Conservation (phyloP, 2,797 vertebrate species). For the Rhinophrynus dorsalis region DNA sequence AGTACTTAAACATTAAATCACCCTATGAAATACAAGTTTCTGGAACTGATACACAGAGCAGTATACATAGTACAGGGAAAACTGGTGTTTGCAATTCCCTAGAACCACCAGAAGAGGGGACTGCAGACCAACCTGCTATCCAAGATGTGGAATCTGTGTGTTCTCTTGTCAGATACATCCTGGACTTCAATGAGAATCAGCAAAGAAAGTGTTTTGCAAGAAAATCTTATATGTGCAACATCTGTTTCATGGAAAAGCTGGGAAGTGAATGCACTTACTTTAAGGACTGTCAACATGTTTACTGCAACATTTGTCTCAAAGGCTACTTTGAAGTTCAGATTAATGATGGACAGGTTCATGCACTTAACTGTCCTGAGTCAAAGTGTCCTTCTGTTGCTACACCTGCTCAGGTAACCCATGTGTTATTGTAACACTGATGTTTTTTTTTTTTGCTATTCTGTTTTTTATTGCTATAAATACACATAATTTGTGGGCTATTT, state of each 20-base stretch:
- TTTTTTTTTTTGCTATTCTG: too few relatives aligned
- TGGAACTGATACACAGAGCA: conserved; percentile 61
- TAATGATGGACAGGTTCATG: conserved; percentile 90
- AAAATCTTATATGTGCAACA: conserved; percentile 84
- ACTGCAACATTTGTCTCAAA: conserved; percentile 89
- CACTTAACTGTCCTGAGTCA: conserved; percentile 93
- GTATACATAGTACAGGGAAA: conserved; percentile 40
- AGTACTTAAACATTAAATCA: conserved; percentile 82
- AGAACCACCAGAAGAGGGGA: conserved; percentile 55
- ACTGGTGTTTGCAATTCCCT: conserved; percentile 48
- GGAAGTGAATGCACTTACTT: conserved; percentile 86
- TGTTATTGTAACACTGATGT: too few relatives aligned
- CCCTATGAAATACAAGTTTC: conserved; percentile 78
- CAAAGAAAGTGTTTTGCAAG: conserved; percentile 84
- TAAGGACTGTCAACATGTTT: conserved; percentile 88
- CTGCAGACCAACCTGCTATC: conserved; percentile 76
- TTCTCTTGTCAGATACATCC: conserved; percentile 82
- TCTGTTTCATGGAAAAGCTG: conserved; percentile 92
- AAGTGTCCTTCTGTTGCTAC: conserved; percentile 87
- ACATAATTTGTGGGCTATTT: too few relatives aligned
- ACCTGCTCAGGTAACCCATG: conserved; percentile 82
- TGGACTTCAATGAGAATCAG: conserved; percentile 91
- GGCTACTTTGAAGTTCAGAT: conserved; percentile 97
- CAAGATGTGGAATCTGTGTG: conserved; percentile 75
- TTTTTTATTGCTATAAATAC: too few relatives aligned